Conservation (phyloP, 2,888 invertebrate species). For the Conomelus anceps region DNA sequence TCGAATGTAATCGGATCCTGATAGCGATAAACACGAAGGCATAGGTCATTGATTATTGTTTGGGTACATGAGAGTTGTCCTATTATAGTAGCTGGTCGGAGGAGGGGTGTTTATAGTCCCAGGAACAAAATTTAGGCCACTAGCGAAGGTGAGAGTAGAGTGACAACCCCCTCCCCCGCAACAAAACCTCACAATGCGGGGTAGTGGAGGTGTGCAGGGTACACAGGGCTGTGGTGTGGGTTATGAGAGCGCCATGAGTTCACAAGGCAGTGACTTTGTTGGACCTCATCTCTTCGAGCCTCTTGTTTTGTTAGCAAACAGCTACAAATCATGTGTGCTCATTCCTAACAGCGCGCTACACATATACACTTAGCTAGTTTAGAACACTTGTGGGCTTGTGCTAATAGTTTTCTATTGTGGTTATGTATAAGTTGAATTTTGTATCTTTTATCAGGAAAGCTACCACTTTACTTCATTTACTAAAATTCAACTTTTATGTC, state of each 20-base stretch:
- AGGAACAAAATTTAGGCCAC: neutral
- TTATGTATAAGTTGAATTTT: neutral
- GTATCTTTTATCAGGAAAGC: neutral
- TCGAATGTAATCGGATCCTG: neutral
- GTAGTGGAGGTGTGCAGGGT: too few relatives aligned
- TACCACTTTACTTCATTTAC: neutral
- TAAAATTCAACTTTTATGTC: too few relatives aligned
- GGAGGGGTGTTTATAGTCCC: neutral
- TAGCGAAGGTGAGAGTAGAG: neutral
- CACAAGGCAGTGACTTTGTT: neutral
- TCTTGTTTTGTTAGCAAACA: neutral
- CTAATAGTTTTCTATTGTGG: neutral
- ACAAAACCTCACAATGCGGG: neutral
- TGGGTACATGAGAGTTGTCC: neutral
- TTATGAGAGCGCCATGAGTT: neutral
- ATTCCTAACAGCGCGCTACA: neutral
- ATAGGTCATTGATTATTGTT: neutral
- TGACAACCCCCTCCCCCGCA: neutral
- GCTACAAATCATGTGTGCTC: neutral
- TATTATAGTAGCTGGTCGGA: neutral
- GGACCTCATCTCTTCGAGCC: neutral
- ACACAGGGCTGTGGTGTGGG: neutral
- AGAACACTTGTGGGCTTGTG: neutral
- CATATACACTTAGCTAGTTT: neutral
- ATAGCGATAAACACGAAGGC: neutral